Percentiles rank a stretch among this genome's conserved stretches.
These are phyloP conservation scores for Acanthisitta chloris DNA, from an alignment of 2,113 vertebrate species.

Conservation along the genomic window DNA sequence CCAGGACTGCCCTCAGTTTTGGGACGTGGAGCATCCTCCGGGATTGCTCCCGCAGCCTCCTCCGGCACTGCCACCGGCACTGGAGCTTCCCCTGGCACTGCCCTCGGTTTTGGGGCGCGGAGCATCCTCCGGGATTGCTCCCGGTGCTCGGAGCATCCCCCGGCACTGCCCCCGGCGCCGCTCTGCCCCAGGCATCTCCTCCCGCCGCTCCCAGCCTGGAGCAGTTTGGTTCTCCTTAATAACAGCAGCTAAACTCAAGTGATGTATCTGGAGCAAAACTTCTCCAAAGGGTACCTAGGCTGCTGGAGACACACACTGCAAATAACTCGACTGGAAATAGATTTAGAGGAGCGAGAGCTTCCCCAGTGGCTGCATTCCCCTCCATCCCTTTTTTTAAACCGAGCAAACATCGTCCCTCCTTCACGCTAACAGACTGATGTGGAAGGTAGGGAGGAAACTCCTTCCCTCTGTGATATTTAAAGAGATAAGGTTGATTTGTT, in stretches of 20 bases:
- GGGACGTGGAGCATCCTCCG: too few relatives aligned
- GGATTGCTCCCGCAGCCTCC: too few relatives aligned
- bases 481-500: background rate
- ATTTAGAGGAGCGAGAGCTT: background rate
- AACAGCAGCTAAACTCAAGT: background rate
- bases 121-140: background rate
- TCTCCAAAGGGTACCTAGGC: background rate
- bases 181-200: background rate
- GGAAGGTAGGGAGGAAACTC: background rate
- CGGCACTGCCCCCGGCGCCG: background rate
- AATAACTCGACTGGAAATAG: background rate
- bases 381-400: background rate
- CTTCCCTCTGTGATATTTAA: background rate
- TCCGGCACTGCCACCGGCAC: too few relatives aligned
- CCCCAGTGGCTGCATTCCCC: background rate
- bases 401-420: background rate
- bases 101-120: too few relatives aligned
- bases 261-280: background rate
- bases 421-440: background rate
- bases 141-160: too few relatives aligned
- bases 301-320: background rate
- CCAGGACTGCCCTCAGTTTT: too few relatives aligned
- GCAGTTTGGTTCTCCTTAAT: background rate
- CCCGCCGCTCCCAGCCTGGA: background rate
- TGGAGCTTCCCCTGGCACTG: too few relatives aligned